A percentile compares a stretch with the other conserved stretches of the same genome.
phyloP scores from a whole-genome alignment of 2,113 vertebrate genomes.

The Ariopsis seemanni region DNA sequence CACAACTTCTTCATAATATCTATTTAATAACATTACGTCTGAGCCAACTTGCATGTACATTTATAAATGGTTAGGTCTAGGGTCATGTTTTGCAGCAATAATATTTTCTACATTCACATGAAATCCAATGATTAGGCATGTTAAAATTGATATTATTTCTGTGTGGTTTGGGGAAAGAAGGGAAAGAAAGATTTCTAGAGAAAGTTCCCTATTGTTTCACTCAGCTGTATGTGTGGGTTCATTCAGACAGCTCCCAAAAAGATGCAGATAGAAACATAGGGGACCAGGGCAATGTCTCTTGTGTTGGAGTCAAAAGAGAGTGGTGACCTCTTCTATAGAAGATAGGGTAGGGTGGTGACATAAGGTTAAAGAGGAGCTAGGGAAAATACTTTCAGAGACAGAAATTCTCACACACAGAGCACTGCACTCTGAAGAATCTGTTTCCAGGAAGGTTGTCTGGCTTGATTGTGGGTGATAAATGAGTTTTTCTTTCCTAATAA shows the following conservation, averaged over 20 bases:
- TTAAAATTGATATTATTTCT: not conserved
- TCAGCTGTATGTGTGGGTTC: not conserved
- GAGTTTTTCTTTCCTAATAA: conserved; percentile 35
- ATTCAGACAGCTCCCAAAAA: conserved; percentile 13
- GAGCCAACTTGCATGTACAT: not conserved
- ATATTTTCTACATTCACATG: not conserved
- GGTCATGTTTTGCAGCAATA: not conserved
- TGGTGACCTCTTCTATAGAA: conserved; percentile 40
- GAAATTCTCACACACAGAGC: conserved; percentile 35
- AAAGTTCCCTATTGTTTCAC: not conserved
- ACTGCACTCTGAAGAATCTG: conserved; percentile 49
- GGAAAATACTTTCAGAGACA: conserved; percentile 32
- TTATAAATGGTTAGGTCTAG: not conserved
- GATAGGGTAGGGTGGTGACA: conserved; percentile 26
- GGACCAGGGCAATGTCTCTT: conserved; percentile 34
- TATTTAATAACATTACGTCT: not conserved
- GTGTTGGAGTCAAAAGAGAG: conserved; percentile 39
- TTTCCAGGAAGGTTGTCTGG: conserved; percentile 65
- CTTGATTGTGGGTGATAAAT: conserved; percentile 31
- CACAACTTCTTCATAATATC: not conserved
- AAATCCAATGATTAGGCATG: not conserved
- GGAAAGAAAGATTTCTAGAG: not conserved
- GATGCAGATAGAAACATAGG: conserved; percentile 22
- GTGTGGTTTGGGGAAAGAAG: not conserved
- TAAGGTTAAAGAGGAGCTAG: conserved; percentile 30